Conservation (phyloP, 2,797 vertebrate species). For the Fratercula arctica region DNA sequence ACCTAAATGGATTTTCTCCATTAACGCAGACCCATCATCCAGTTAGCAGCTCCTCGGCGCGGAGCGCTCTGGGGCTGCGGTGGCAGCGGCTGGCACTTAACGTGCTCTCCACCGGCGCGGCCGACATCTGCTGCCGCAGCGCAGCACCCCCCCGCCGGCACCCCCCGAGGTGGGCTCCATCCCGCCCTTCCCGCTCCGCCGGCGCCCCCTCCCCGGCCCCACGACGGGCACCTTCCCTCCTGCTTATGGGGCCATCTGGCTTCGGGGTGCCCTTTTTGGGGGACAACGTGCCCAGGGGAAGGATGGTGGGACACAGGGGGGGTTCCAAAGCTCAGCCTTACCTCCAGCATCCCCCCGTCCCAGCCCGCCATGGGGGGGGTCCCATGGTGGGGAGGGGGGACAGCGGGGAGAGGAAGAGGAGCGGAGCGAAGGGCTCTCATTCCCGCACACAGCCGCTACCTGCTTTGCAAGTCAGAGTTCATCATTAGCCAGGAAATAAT, state of each 20-base stretch:
- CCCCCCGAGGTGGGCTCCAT: fast-evolving
- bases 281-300: fast-evolving
- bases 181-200: not conserved
- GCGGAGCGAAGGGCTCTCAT: not conserved
- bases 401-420: fast-evolving
- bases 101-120: not conserved
- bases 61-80: not conserved
- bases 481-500: slow-evolving; percentile 63
- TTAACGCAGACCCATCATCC: slow-evolving; percentile 41
- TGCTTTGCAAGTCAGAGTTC: slow-evolving; percentile 39
- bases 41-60: not conserved
- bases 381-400: not conserved
- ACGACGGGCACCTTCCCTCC: not conserved
- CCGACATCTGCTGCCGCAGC: not conserved
- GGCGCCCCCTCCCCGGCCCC: not conserved
- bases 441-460: not conserved
- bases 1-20: slow-evolving; percentile 70
- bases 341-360: fast-evolving
- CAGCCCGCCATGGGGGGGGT: fast-evolving
- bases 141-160: not conserved
- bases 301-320: not conserved
- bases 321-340: not conserved
- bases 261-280: fast-evolving
- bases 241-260: fast-evolving
- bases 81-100: not conserved